Evolutionary conservation across 2,113 vertebrate species (phyloP).

Genomic region (Lagopus leucura): DNA sequence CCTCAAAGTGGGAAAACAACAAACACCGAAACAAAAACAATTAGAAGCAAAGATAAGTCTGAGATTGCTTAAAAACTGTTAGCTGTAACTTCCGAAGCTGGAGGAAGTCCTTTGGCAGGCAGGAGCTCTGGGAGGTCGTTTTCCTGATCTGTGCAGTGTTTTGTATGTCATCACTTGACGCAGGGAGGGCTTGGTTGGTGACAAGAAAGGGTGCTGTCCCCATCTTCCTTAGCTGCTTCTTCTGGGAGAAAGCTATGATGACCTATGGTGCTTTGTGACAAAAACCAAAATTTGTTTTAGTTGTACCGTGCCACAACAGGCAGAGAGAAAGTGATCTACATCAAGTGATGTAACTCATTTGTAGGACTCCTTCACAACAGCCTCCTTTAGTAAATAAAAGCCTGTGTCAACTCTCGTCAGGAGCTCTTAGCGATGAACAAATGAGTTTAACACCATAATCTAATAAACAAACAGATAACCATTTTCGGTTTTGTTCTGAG

Average conservation of each 20-base stretch:
- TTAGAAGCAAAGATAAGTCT: not conserved
- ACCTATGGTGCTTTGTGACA: not conserved
- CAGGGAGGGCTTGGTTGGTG: not conserved
- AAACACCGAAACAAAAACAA: not conserved
- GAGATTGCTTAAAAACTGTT: not conserved
- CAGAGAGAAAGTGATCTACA: not conserved
- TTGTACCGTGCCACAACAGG: not conserved
- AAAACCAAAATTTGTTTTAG: not conserved
- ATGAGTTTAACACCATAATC: conserved; percentile 22
- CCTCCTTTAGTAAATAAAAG: conserved; percentile 38
- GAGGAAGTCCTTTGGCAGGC: not conserved
- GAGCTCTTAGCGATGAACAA: conserved; percentile 30
- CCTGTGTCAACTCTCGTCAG: conserved; percentile 14
- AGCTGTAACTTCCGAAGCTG: not conserved
- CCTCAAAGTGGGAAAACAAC: not conserved
- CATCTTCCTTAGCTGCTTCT: not conserved
- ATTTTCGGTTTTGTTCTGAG: conserved; percentile 3
- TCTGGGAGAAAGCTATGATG: not conserved
- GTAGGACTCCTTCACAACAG: not conserved
- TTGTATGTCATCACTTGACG: conserved; percentile 5
- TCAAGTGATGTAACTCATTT: not conserved
- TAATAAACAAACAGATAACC: conserved; percentile 55
- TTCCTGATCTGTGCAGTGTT: not conserved
- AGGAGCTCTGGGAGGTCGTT: not conserved
- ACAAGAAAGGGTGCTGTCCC: not conserved